Evolutionary conservation across 2,797 vertebrate species (phyloP).

Genomic region (Psittacula echo): DNA sequence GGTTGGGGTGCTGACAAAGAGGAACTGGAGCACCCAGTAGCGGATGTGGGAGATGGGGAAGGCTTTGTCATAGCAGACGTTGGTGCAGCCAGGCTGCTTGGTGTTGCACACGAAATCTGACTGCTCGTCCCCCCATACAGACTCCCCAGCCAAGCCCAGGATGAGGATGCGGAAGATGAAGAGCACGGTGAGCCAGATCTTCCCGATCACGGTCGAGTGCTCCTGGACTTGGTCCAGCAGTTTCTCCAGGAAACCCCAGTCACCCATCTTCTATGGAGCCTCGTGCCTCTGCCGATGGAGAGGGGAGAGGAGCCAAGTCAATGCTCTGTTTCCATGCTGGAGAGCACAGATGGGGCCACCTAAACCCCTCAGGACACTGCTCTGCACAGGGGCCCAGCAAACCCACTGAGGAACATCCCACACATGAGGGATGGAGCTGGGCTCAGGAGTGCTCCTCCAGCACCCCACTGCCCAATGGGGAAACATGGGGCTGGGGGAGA

Average conservation of each 20-base stretch:
- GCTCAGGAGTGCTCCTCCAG: not conserved
- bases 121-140: conserved; percentile 95
- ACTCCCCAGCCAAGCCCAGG: conserved; percentile 87
- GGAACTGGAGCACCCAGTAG: conserved; percentile 95
- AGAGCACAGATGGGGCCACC: not conserved
- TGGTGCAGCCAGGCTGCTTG: conserved; percentile 92
- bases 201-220: conserved; percentile 92
- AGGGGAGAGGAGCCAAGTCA: not conserved
- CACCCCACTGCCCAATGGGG: not conserved
- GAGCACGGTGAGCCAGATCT: conserved; percentile 95
- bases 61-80: conserved; percentile 92
- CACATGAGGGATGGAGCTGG: not conserved
- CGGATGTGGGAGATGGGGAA: conserved; percentile 97
- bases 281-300: not conserved
- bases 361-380: not conserved
- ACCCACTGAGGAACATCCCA: not conserved
- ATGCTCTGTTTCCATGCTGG: not conserved
- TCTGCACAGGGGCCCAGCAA: not conserved
- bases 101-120: conserved; percentile 95
- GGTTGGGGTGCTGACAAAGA: conserved; percentile 86
- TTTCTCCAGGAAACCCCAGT: conserved; percentile 93
- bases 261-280: conserved; percentile 84
- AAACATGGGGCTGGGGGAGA: not conserved
- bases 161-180: conserved; percentile 97
- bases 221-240: conserved; percentile 94